Conservation (phyloP, 2,888 invertebrate genomes). For the Salpingus planirostris region DNA sequence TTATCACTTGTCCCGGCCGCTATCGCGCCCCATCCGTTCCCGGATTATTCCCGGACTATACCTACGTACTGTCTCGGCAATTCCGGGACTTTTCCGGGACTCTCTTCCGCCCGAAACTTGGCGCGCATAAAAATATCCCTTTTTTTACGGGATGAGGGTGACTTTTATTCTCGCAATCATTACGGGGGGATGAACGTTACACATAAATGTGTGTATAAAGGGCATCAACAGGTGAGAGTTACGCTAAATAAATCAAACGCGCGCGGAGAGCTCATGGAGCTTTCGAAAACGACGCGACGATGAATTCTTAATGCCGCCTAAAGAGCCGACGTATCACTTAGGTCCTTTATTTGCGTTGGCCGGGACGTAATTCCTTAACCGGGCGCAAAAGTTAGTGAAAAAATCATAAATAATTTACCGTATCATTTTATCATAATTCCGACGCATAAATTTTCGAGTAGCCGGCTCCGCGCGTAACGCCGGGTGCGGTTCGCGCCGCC, state of each 20-base stretch:
- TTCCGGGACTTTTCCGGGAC: neutral
- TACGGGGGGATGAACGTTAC: no score
- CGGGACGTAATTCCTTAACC: conserved; percentile 20
- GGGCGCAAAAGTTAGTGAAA: conserved; percentile 38
- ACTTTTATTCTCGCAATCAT: no score
- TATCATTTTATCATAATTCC: conserved; percentile 43
- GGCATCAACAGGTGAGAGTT: conserved; percentile 28
- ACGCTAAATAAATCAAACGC: conserved; percentile 22
- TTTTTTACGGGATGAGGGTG: no score
- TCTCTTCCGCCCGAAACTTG: neutral
- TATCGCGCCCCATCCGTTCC: conserved; percentile 41
- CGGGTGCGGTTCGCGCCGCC: conserved; percentile 9
- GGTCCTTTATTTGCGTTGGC: conserved; percentile 24
- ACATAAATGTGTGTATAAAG: no score
- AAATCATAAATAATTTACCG: conserved; percentile 44
- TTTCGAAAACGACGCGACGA: conserved; percentile 23
- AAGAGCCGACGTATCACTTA: conserved; percentile 26
- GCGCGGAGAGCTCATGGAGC: no score
- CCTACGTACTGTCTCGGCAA: neutral
- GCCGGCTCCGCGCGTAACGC: conserved; percentile 23
- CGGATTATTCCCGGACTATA: no score
- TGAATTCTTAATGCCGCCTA: conserved; percentile 28
- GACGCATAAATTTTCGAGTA: conserved; percentile 40
- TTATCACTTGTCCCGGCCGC: conserved; percentile 41
- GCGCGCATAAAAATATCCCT: no score